Evolutionary conservation across 2,113 vertebrate genomes (phyloP).

Genomic region (Entelurus aequoreus): DNA sequence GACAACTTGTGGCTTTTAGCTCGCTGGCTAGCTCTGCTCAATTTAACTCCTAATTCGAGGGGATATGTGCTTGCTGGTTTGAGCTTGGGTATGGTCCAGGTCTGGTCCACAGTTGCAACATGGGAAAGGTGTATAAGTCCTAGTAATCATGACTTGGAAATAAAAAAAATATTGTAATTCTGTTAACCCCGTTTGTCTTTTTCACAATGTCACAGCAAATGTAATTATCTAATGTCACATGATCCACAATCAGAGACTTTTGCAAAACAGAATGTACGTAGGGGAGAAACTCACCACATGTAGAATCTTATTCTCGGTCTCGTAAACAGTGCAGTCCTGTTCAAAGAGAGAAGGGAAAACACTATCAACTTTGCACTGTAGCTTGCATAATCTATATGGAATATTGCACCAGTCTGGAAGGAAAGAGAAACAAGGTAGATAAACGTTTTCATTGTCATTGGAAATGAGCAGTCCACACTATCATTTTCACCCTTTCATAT

Average conservation of each 20-base stretch:
- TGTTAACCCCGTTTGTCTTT: too few relatives aligned
- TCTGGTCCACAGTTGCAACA: too few relatives aligned
- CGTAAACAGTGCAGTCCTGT: constrained; percentile 87
- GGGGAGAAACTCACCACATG: constrained; percentile 80
- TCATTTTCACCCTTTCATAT: constrained; percentile 8
- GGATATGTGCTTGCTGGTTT: too few relatives aligned
- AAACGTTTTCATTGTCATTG: neutral
- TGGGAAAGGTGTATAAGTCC: too few relatives aligned
- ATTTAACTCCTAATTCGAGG: too few relatives aligned
- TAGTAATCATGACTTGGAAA: too few relatives aligned
- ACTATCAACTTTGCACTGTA: constrained; percentile 17
- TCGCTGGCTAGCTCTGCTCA: too few relatives aligned
- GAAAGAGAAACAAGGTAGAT: constrained; percentile 14
- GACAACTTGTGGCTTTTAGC: too few relatives aligned
- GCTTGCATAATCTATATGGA: constrained; percentile 22
- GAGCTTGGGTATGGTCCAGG: too few relatives aligned
- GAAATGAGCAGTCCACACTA: constrained; percentile 25
- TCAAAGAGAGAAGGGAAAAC: constrained; percentile 24
- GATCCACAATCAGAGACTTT: neutral
- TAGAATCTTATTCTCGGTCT: constrained; percentile 90
- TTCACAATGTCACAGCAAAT: too few relatives aligned
- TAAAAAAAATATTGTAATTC: too few relatives aligned
- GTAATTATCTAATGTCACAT: too few relatives aligned
- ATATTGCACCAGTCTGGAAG: constrained; percentile 12
- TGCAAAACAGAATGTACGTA: neutral